Percentiles rank a stretch among this genome's conserved stretches.
phyloP scores from a whole-genome alignment of 2,113 vertebrate species.

The Apus apus region DNA sequence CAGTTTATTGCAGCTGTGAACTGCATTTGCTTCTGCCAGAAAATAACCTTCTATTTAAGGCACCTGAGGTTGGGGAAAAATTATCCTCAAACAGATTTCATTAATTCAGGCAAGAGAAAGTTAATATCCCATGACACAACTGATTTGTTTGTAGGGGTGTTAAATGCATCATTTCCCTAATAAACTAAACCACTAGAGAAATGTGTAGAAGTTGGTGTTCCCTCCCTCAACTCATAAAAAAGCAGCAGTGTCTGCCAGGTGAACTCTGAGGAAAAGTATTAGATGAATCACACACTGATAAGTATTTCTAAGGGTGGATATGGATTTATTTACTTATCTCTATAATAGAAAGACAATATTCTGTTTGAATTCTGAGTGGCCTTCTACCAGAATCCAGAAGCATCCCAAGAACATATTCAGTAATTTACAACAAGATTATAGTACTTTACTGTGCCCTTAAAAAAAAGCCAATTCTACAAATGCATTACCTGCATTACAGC shows the following conservation, averaged over 20 bases:
- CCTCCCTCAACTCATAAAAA: constrained; percentile 24
- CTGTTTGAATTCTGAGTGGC: not conserved
- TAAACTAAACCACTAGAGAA: constrained; percentile 58
- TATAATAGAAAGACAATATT: not conserved
- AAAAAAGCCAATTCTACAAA: not conserved
- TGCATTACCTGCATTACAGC: not conserved
- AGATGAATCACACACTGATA: not conserved
- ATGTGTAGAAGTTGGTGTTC: constrained; percentile 47
- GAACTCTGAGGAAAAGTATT: constrained; percentile 15
- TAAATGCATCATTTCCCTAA: constrained; percentile 72
- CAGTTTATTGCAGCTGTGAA: constrained; percentile 25
- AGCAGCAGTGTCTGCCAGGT: constrained; percentile 43
- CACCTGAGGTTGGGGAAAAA: constrained; percentile 40
- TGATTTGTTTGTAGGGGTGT: constrained; percentile 60
- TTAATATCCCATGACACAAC: constrained; percentile 70
- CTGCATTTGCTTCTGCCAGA: constrained; percentile 49
- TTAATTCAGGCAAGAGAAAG: constrained; percentile 68
- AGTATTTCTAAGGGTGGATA: not conserved
- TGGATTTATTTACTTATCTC: not conserved
- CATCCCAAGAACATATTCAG: not conserved
- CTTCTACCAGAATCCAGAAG: not conserved
- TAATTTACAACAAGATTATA: not conserved
- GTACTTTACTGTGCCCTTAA: not conserved
- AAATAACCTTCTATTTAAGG: constrained; percentile 61
- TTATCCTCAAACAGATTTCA: constrained; percentile 47